Conservation (phyloP, 2,888 invertebrate genomes). For the Lapara coniferarum region DNA sequence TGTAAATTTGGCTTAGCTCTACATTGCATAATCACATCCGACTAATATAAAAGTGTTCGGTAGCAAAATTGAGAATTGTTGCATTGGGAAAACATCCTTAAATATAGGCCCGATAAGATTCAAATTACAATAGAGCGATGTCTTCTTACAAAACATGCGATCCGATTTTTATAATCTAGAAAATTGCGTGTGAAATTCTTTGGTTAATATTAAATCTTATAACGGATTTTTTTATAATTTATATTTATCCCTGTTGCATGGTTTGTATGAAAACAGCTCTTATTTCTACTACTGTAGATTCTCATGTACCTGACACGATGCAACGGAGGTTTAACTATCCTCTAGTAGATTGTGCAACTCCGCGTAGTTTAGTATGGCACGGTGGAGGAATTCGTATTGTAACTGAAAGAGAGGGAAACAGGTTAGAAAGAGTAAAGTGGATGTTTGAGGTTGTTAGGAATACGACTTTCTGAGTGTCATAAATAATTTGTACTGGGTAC, state of each 20-base stretch:
- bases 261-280: slow-evolving; percentile 12
- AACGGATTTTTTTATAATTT: slow-evolving; percentile 6
- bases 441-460: no score
- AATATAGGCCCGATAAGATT: slow-evolving; percentile 22
- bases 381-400: slow-evolving; percentile 96
- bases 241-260: background rate
- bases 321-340: slow-evolving; percentile 68
- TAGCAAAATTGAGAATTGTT: slow-evolving; percentile 21
- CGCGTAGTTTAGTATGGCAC: slow-evolving; percentile 94
- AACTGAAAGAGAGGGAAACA: slow-evolving; percentile 83
- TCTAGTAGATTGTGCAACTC: slow-evolving; percentile 92
- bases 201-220: background rate
- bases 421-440: no score
- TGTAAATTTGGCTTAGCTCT: background rate
- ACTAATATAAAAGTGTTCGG: slow-evolving; percentile 26
- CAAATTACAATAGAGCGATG: background rate
- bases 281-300: slow-evolving; percentile 1
- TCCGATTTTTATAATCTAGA: slow-evolving; percentile 1
- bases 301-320: background rate
- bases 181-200: slow-evolving; percentile 14
- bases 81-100: slow-evolving; percentile 17
- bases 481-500: no score
- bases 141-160: slow-evolving; percentile 3
- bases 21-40: background rate
- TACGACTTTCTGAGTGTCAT: no score